phyloP scores from a whole-genome alignment of 2,797 vertebrate genomes.

The Melanotaenia maccullochi region DNA sequence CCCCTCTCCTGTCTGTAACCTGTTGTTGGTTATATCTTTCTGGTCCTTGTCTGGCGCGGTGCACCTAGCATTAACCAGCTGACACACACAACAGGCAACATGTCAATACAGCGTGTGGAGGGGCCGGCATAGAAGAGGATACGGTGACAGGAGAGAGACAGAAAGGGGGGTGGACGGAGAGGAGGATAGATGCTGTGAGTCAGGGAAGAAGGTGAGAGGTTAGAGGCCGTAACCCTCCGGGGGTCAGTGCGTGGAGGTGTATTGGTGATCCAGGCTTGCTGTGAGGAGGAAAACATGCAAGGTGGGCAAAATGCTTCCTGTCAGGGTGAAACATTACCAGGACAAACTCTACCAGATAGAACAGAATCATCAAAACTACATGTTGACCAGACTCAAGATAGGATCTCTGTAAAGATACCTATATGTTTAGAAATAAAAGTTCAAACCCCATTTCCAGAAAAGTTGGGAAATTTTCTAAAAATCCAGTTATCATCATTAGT shows the following conservation, averaged over 20 bases:
- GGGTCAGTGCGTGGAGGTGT: conserved; percentile 44
- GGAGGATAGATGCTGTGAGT: conserved; percentile 46
- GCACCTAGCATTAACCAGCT: conserved; percentile 98
- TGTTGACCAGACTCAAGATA: too few species aligned
- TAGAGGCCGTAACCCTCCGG: conserved; percentile 54
- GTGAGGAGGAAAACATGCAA: conserved; percentile 66
- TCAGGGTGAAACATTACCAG: conserved; percentile 6
- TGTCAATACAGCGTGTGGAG: conserved; percentile 68
- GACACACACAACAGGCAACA: conserved; percentile 80
- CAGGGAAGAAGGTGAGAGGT: conserved; percentile 60
- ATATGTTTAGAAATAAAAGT: too few species aligned
- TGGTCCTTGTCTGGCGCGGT: conserved; percentile 98
- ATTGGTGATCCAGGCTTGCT: conserved; percentile 64
- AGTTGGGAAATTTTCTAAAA: too few species aligned
- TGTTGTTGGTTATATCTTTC: conserved; percentile 99
- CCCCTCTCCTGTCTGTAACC: conserved; percentile 99
- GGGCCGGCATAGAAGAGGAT: conserved; percentile 27
- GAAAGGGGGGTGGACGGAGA: conserved; percentile 38
- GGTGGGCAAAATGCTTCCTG: conserved; percentile 54
- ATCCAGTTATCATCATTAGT: too few species aligned
- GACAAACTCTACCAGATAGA: neutral
- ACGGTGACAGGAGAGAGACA: conserved; percentile 30
- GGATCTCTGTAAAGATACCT: too few species aligned
- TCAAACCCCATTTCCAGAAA: too few species aligned
- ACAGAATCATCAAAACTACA: too few species aligned